Evolutionary conservation across 2,113 vertebrate species (phyloP), one percentile per base, ranked within the genome.

Genomic region (Perca flavescens): DNA sequence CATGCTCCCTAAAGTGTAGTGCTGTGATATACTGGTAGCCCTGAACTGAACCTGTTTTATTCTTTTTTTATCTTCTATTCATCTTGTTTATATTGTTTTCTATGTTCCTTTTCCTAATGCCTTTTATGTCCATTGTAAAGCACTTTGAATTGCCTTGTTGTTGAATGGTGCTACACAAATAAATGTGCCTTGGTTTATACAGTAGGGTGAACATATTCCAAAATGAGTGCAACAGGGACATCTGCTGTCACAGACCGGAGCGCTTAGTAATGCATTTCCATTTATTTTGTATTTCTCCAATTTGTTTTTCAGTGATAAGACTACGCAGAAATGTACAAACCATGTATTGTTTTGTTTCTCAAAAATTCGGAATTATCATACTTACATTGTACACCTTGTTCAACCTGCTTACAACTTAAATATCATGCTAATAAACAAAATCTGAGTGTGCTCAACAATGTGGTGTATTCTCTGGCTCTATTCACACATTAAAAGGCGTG

Each of bases 211-310:
- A n/a, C 0, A 2, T 1, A 11, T 57, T 3, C 4, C 5, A 68
- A 68, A 61, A 67, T 6, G 1, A 67, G 10, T 47, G 22, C 66
- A 77, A 88, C 22, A 57, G 69, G 56, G 89, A 83, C 92, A 70
- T 50, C 91, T 93, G 80, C 46, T 92, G 92, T 90, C 12, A 1
- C 17, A 17, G 9, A n/a, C 10, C 3, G 1, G 36, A 0, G 0
- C 19, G 43, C 5, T 2, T 6, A 21, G 5, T 16, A 19, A 25
- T 21, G 46, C 17, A 56, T 22, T 64, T 57, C 40, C 5, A n/a
- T 6, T 25, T 4, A 6, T 11, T 28, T 14, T 5, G 62, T 25
- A 4, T 46, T 47, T 21, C 5, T 17, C 28, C 22, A 3, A 25
- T 11, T 50, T 16, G 12, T 28, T 61, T 46, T 25, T 52, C 4